These are phyloP conservation scores for Mythimna ferrago DNA, from an alignment of 2,888 invertebrate genomes.

Conservation along the genomic window DNA sequence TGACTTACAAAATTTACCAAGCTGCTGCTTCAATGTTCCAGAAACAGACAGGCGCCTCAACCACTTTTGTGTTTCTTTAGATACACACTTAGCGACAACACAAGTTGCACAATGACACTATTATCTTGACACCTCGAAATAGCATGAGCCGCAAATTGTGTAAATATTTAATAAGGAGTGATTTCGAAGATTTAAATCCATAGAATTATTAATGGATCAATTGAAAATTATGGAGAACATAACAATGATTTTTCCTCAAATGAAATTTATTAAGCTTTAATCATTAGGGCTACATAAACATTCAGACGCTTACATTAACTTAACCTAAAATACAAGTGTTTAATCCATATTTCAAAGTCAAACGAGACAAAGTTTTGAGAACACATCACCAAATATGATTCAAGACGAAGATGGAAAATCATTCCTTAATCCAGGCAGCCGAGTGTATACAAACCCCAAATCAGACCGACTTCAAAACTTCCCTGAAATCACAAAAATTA, in stretches of 20 bases:
- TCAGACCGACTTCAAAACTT: slow-evolving; percentile 81
- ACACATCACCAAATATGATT: slow-evolving; percentile 72
- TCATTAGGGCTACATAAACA: slow-evolving; percentile 77
- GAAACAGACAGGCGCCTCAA: slow-evolving; percentile 36
- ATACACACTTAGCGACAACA: slow-evolving; percentile 41
- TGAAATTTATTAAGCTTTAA: slow-evolving; percentile 77
- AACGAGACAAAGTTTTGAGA: slow-evolving; percentile 68
- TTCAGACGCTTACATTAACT: slow-evolving; percentile 81
- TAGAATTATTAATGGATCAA: slow-evolving; percentile 36
- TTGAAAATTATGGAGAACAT: slow-evolving; percentile 47
- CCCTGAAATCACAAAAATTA: slow-evolving; percentile 84
- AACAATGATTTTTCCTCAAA: slow-evolving; percentile 66
- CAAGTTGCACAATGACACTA: slow-evolving; percentile 50
- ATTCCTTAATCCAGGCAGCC: slow-evolving; percentile 77
- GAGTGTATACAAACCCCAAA: slow-evolving; percentile 80
- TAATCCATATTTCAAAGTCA: slow-evolving; percentile 75
- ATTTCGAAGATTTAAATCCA: slow-evolving; percentile 37
- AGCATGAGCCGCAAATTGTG: slow-evolving; percentile 36
- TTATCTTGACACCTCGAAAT: slow-evolving; percentile 43
- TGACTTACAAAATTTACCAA: slow-evolving; percentile 44
- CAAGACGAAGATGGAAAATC: slow-evolving; percentile 73
- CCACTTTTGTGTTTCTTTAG: slow-evolving; percentile 24
- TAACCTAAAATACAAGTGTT: slow-evolving; percentile 80
- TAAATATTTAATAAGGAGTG: slow-evolving; percentile 37
- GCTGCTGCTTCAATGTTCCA: slow-evolving; percentile 34